A percentile compares a stretch with the other conserved stretches of the same genome.
phyloP scores from a whole-genome alignment of 2,888 invertebrate genomes.

The Leptinotarsa rubiginosa region DNA sequence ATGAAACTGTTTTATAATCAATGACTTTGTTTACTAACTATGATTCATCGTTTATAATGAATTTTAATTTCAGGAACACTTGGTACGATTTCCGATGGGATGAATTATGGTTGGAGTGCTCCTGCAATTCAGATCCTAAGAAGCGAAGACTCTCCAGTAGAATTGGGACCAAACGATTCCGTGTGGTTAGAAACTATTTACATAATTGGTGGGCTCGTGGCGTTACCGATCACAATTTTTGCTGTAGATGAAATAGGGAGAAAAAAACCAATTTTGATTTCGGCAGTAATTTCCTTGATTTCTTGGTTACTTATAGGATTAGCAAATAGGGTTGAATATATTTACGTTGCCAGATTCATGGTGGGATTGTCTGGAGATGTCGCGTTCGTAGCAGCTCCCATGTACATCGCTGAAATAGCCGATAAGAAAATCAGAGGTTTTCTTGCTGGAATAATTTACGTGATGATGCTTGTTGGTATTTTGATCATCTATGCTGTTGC shows the following conservation, averaged over 20 bases:
- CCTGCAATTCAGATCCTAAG: slow-evolving; percentile 61
- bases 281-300: slow-evolving; percentile 59
- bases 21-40: too few relatives aligned
- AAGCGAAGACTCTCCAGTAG: slow-evolving; percentile 56
- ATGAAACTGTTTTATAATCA: too few relatives aligned
- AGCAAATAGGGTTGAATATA: slow-evolving; percentile 55
- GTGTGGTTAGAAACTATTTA: too few relatives aligned
- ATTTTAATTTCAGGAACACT: slow-evolving; percentile 59
- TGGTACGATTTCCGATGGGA: slow-evolving; percentile 65
- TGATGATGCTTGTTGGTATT: slow-evolving; percentile 57
- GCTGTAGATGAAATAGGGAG: too few relatives aligned
- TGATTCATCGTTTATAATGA: too few relatives aligned
- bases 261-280: slow-evolving; percentile 61
- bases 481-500: slow-evolving; percentile 62
- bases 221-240: too few relatives aligned
- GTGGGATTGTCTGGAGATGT: too few relatives aligned
- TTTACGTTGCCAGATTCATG: too few relatives aligned
- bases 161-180: slow-evolving; percentile 40
- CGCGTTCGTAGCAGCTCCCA: too few relatives aligned
- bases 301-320: slow-evolving; percentile 64
- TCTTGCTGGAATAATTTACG: slow-evolving; percentile 55
- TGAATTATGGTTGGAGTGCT: slow-evolving; percentile 66
- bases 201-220: too few relatives aligned
- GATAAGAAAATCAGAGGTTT: too few relatives aligned
- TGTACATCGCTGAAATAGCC: too few relatives aligned